Conservation (phyloP, 2,113 vertebrate species). For the Pteropus alecto region DNA sequence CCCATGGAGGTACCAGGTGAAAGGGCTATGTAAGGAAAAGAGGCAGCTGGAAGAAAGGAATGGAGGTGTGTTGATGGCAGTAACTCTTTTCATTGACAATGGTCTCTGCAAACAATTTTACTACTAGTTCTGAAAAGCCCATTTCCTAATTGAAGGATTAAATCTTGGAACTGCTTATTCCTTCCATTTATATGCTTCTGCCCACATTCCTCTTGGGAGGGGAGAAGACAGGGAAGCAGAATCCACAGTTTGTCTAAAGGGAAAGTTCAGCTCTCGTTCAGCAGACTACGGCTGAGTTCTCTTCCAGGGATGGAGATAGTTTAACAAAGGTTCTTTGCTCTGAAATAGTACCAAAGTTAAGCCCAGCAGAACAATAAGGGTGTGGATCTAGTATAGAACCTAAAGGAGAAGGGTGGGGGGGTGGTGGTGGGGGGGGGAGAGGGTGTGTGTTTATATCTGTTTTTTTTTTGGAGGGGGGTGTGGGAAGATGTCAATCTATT, state of each 20-base stretch:
- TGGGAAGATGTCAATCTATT: slow-evolving; percentile 72
- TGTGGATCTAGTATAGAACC: slow-evolving; percentile 75
- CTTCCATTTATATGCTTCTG: slow-evolving; percentile 50
- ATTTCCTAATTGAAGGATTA: slow-evolving; percentile 58
- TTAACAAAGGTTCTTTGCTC: slow-evolving; percentile 73
- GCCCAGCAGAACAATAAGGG: slow-evolving; percentile 80
- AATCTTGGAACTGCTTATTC: slow-evolving; percentile 10
- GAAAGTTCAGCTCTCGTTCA: slow-evolving; percentile 66
- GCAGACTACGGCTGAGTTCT: slow-evolving; percentile 73
- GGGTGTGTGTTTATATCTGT: slow-evolving; percentile 34
- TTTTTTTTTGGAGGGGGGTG: background rate
- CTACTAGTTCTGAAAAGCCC: slow-evolving; percentile 62
- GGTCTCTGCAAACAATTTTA: slow-evolving; percentile 66
- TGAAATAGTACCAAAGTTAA: slow-evolving; percentile 66
- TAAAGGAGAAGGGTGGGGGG: slow-evolving; percentile 29
- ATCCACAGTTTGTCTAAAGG: background rate
- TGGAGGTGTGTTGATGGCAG: background rate
- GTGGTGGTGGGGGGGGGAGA: background rate
- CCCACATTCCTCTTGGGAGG: slow-evolving; percentile 35
- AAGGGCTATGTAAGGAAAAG: slow-evolving; percentile 39
- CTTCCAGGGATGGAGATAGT: slow-evolving; percentile 56
- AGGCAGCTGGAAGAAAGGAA: background rate
- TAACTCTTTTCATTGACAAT: slow-evolving; percentile 14
- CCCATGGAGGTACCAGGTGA: background rate
- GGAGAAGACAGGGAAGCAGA: slow-evolving; percentile 58